Percentiles rank a stretch among this genome's conserved stretches.
These are phyloP conservation scores for Pammene aurita DNA, from an alignment of 2,888 invertebrate species.

Conservation along the genomic window DNA sequence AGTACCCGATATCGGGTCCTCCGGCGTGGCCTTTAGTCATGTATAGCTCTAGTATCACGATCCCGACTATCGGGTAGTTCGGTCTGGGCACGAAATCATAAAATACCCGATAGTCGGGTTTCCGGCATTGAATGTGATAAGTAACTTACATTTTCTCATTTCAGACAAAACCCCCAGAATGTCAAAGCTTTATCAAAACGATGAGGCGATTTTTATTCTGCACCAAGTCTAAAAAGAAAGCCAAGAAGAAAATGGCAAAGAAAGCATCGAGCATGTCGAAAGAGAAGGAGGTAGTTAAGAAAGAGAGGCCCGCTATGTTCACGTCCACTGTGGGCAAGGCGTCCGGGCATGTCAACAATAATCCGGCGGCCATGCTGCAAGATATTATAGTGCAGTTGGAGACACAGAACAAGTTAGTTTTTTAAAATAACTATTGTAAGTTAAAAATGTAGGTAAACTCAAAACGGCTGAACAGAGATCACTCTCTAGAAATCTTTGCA, in stretches of 20 bases:
- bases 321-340: constrained; percentile 79
- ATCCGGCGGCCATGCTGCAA: constrained; percentile 85
- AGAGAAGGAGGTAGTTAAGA: constrained; percentile 51
- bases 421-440: no score
- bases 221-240: constrained; percentile 69
- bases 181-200: constrained; percentile 72
- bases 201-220: constrained; percentile 78
- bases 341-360: constrained; percentile 68
- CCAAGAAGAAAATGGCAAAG: constrained; percentile 54
- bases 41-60: no score
- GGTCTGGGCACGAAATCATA: no score
- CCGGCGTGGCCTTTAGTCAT: no score
- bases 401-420: constrained; percentile 83
- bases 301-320: constrained; percentile 66
- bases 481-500: no score
- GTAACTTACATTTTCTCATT: background rate
- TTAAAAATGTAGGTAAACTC: no score
- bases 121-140: no score
- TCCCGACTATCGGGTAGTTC: no score
- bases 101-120: no score
- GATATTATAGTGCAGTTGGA: constrained; percentile 88
- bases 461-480: no score
- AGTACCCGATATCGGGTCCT: no score
- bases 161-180: constrained; percentile 72
- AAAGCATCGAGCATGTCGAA: constrained; percentile 48